Base-by-base conservation (phyloP, 2,113 vertebrate genomes). In the Planiliza haematocheilus region DNA sequence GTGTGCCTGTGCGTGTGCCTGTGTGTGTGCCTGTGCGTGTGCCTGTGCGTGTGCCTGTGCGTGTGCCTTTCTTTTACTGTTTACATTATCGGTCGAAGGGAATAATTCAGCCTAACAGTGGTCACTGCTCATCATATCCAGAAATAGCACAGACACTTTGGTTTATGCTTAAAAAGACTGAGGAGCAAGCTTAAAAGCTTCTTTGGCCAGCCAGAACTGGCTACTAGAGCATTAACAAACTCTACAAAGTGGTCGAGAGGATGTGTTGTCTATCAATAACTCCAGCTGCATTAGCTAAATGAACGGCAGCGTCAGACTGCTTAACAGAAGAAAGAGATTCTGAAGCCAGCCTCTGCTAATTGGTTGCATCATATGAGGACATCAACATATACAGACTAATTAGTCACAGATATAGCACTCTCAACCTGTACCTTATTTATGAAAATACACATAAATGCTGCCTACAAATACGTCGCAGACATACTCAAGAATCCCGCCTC, bases 111-210 rank as follows among this genome's bases (percentile, higher is more conserved):
- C 37, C 9, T 24, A 87, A 46, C 9, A 36, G 65, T 17, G 21
- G 63, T 67, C 65, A 73, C 58, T 55, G 61, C 63, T 75, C 63
- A 60, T 60, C 62, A 70, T 64, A 71, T 67, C 51, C 42, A 84
- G 60, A 83, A 84, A 88, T 77, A 87, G 81, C 34, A 21, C 56
- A 64, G 42, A 7, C 56, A 79, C 74, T 85, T 67, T 70, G 34
- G 51, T 77, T 83, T 41, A 72, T 71, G 34, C 71, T 51, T 45
- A 60, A 69, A 75, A 55, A 78, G 52, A 71, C 12, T 12, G 39
- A 64, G 42, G 57, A 77, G 48, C 16, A 48, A 65, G 60, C 61
- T 62, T 89, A 86, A 88, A 81, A 86, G 85, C 84, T 88, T 85
- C 66, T 85, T 76, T 86, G 77, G 79, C 65, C 56, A 52, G 51